phyloP scores from a whole-genome alignment of 2,113 vertebrate genomes.

The Melanostigma gelatinosum region DNA sequence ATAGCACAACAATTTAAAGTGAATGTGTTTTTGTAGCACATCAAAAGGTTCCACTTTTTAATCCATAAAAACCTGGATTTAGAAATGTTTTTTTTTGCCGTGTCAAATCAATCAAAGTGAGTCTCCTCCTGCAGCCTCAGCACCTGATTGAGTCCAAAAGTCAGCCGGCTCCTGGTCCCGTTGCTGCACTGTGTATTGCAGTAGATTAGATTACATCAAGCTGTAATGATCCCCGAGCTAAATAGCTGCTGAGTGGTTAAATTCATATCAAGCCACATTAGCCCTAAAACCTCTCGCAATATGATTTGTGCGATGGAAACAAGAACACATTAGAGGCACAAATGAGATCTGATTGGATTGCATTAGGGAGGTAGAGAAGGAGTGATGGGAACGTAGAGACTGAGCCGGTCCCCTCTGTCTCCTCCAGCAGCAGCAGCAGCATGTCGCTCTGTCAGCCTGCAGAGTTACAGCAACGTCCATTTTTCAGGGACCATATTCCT shows the following conservation, averaged over 20 bases:
- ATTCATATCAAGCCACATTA: slow-evolving; percentile 47
- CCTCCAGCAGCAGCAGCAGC: slow-evolving; percentile 35
- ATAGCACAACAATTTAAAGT: background rate
- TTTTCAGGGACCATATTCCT: slow-evolving; percentile 63
- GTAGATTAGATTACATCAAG: slow-evolving; percentile 64
- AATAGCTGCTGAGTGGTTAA: slow-evolving; percentile 51
- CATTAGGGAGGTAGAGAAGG: slow-evolving; percentile 27
- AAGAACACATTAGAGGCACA: slow-evolving; percentile 24
- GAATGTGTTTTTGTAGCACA: background rate
- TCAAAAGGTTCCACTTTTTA: background rate
- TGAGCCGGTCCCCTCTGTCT: slow-evolving; percentile 7
- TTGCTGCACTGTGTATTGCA: slow-evolving; percentile 33
- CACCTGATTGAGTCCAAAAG: slow-evolving; percentile 2
- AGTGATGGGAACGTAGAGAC: slow-evolving; percentile 6
- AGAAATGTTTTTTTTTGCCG: background rate
- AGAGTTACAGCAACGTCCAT: slow-evolving; percentile 58
- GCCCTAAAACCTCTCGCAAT: slow-evolving; percentile 13
- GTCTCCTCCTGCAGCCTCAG: slow-evolving; percentile 11
- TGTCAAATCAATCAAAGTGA: background rate
- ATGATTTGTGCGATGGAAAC: slow-evolving; percentile 31
- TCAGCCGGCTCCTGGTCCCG: slow-evolving; percentile 10
- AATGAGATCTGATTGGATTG: slow-evolving; percentile 42
- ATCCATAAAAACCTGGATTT: background rate
- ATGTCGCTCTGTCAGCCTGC: slow-evolving; percentile 37
- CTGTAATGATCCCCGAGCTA: slow-evolving; percentile 51